A percentile compares a stretch with the other conserved stretches of the same genome.
These are phyloP conservation scores for Drosophila auraria DNA, from an alignment of 1,140 invertebrate genomes.

Conservation along the genomic window DNA sequence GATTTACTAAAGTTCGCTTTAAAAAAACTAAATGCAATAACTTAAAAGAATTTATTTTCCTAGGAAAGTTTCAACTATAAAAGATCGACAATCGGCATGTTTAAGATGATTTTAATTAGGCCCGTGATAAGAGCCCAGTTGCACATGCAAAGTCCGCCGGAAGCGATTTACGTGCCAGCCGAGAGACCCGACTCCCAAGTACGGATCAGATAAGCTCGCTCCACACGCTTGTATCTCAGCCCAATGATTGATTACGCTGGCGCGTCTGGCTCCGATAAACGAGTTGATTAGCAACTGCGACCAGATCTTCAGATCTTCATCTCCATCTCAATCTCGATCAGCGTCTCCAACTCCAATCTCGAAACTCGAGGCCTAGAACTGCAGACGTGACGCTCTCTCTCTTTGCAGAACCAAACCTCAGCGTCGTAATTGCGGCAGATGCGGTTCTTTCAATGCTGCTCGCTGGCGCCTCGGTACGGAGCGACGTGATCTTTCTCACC, in stretches of 20 bases:
- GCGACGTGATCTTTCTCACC: slow-evolving; percentile 39
- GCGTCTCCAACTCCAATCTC: slow-evolving; percentile 16
- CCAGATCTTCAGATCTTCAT: slow-evolving; percentile 19
- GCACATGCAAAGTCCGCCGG: slow-evolving; percentile 47
- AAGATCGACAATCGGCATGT: not conserved
- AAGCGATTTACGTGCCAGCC: slow-evolving; percentile 53
- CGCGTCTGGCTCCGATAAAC: slow-evolving; percentile 45
- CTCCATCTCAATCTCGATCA: slow-evolving; percentile 8
- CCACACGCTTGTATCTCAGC: slow-evolving; percentile 29
- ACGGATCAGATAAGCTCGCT: slow-evolving; percentile 58
- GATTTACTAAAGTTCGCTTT: no score
- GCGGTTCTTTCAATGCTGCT: slow-evolving; percentile 29
- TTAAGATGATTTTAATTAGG: slow-evolving; percentile 24
- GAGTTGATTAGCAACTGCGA: slow-evolving; percentile 57
- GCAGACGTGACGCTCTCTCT: slow-evolving; percentile 29
- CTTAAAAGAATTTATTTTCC: not conserved
- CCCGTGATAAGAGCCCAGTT: slow-evolving; percentile 34
- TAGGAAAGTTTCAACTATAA: not conserved
- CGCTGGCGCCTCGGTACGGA: slow-evolving; percentile 28
- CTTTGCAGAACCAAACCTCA: slow-evolving; percentile 1
- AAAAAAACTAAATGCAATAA: not conserved
- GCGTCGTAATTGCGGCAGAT: slow-evolving; percentile 38
- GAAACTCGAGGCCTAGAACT: slow-evolving; percentile 23
- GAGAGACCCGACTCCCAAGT: slow-evolving; percentile 25
- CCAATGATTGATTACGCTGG: slow-evolving; percentile 70